Conservation (phyloP, 2,113 vertebrate genomes). For the Mastomys natalensis region DNA sequence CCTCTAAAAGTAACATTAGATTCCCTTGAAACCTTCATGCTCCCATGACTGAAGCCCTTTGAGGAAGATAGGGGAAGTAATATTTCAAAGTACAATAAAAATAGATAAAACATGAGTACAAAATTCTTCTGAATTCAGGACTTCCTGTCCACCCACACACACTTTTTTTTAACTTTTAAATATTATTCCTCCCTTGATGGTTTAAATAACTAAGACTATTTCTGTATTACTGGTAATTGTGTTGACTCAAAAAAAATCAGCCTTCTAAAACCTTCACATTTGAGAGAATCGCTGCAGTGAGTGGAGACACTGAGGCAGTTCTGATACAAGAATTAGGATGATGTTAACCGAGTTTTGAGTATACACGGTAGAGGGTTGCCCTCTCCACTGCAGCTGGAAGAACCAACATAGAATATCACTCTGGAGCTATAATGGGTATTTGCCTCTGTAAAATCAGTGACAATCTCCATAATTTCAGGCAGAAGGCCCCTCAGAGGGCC, state of each 20-base stretch:
- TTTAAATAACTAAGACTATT: not conserved
- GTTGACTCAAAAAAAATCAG: not conserved
- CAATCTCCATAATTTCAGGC: not conserved
- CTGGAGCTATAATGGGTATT: not conserved
- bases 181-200: not conserved
- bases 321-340: not conserved
- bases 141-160: not conserved
- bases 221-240: not conserved
- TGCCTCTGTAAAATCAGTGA: no score
- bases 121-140: not conserved
- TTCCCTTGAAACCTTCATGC: not conserved
- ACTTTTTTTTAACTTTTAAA: constrained; percentile 5
- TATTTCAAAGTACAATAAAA: not conserved
- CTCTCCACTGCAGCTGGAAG: not conserved
- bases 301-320: not conserved
- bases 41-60: not conserved
- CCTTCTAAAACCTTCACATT: not conserved
- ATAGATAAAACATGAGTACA: not conserved
- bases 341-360: not conserved
- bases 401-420: not conserved
- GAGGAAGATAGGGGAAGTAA: not conserved
- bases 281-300: not conserved
- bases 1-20: not conserved
- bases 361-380: not conserved
- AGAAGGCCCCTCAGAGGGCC: not conserved